These are phyloP conservation scores for Scolopax mira DNA, from an alignment of 2,113 vertebrate species.

Conservation along the genomic window DNA sequence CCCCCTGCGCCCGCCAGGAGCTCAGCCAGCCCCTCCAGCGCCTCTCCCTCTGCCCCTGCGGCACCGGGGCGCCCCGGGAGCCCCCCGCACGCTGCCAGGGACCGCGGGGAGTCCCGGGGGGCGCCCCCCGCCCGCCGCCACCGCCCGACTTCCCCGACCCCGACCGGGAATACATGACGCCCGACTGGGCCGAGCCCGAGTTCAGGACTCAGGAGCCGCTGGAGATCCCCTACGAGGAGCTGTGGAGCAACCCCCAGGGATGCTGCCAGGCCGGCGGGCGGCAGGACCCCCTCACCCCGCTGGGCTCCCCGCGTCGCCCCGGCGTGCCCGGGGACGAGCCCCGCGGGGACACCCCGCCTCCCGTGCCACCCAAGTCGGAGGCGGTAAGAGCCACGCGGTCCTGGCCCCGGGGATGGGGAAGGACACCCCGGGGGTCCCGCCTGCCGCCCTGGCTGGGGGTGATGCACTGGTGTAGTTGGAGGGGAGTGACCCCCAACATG, in stretches of 20 bases:
- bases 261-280: conserved; percentile 54
- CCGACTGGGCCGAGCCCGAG: conserved; percentile 86
- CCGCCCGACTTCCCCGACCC: conserved; percentile 68
- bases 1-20: conserved; percentile 73
- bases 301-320: conserved; percentile 32
- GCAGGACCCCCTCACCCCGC: conserved; percentile 80
- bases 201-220: conserved; percentile 77
- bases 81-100: conserved; percentile 38
- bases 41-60: conserved; percentile 79
- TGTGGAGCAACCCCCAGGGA: conserved; percentile 85
- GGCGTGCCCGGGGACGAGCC: conserved; percentile 70
- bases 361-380: conserved; percentile 96
- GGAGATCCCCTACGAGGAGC: conserved; percentile 96
- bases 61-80: conserved; percentile 53
- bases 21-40: conserved; percentile 77
- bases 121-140: neutral
- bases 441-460: accelerated
- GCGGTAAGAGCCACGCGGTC: conserved; percentile 82
- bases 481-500: accelerated
- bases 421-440: accelerated
- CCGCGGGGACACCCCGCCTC: conserved; percentile 79
- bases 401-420: accelerated
- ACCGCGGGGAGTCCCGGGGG: neutral
- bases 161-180: conserved; percentile 89
- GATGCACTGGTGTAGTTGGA: accelerated